Percentiles rank a stretch among this genome's conserved stretches.
Evolutionary conservation across 1,140 invertebrate species (phyloP).

Genomic region (Notospermus geniculatus): DNA sequence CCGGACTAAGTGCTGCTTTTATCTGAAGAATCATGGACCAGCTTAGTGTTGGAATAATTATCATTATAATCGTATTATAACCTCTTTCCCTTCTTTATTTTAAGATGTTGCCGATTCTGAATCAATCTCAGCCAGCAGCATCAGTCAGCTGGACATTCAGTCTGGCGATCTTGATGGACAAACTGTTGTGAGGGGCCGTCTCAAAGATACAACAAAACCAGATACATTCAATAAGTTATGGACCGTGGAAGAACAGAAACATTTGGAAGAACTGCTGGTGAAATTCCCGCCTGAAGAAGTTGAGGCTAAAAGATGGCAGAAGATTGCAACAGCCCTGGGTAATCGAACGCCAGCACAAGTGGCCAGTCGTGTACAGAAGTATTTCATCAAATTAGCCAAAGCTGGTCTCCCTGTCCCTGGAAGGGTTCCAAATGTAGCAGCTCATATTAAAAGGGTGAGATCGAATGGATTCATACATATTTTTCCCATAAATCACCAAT

Average conservation of each 20-base stretch:
- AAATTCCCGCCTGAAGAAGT: conserved; percentile 85
- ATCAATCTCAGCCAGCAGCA: background rate
- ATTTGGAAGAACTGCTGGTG: conserved; percentile 79
- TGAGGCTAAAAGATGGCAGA: conserved; percentile 78
- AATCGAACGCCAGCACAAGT: conserved; percentile 63
- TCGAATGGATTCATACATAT: background rate
- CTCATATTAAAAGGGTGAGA: conserved; percentile 35
- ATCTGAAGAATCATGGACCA: no score
- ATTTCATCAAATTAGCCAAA: conserved; percentile 83
- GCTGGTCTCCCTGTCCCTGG: conserved; percentile 85
- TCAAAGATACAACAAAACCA: conserved; percentile 61
- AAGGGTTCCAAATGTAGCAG: conserved; percentile 57
- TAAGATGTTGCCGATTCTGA: background rate
- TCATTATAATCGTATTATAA: no score
- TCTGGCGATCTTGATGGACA: background rate
- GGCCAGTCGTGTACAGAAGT: conserved; percentile 88
- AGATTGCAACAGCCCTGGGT: conserved; percentile 83
- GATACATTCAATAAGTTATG: conserved; percentile 78
- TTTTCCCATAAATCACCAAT: no score
- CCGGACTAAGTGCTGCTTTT: no score
- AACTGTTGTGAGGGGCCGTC: conserved; percentile 25
- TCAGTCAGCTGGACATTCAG: conserved; percentile 3
- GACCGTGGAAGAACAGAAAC: conserved; percentile 84
- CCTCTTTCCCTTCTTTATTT: background rate
- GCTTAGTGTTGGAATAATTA: no score